Evolutionary conservation across 53 echinoderm and acorn worm genomes (phyloP).

Genomic region (Luidia sarsii): DNA sequence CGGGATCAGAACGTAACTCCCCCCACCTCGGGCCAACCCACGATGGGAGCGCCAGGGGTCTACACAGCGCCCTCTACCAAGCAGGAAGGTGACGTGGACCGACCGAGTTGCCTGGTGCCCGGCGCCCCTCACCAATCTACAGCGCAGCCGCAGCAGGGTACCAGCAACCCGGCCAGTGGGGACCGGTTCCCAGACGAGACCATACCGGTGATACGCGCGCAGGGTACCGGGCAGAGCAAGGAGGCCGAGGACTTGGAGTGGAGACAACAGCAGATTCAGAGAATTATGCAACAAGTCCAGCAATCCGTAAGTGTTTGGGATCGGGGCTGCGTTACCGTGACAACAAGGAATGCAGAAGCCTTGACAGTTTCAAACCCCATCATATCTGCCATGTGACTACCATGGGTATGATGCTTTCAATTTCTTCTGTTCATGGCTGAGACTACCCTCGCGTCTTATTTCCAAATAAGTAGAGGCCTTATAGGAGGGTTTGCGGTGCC

Average conservation of each 20-base stretch:
- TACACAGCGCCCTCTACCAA: constrained; percentile 7
- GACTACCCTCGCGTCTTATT: too few relatives aligned
- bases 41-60: not conserved
- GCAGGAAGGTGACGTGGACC: constrained; percentile 32
- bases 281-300: constrained; percentile 67
- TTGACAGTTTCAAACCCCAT: too few relatives aligned
- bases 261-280: constrained; percentile 69
- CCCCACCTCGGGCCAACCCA: constrained; percentile 12
- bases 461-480: too few relatives aligned
- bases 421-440: too few relatives aligned
- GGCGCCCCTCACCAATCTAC: not conserved
- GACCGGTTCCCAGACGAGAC: constrained; percentile 39
- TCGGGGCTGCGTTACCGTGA: too few relatives aligned
- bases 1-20: constrained; percentile 48
- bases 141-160: constrained; percentile 37
- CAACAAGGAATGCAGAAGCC: too few relatives aligned
- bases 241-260: constrained; percentile 50
- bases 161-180: constrained; percentile 4
- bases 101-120: constrained; percentile 15
- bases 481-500: too few relatives aligned
- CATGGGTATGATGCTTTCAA: too few relatives aligned
- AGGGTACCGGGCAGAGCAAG: constrained; percentile 9
- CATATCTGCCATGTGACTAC: too few relatives aligned
- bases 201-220: constrained; percentile 16
- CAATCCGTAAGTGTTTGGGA: constrained; percentile 61